phyloP scores from a whole-genome alignment of 2,113 vertebrate species.

The Pimephales promelas region DNA sequence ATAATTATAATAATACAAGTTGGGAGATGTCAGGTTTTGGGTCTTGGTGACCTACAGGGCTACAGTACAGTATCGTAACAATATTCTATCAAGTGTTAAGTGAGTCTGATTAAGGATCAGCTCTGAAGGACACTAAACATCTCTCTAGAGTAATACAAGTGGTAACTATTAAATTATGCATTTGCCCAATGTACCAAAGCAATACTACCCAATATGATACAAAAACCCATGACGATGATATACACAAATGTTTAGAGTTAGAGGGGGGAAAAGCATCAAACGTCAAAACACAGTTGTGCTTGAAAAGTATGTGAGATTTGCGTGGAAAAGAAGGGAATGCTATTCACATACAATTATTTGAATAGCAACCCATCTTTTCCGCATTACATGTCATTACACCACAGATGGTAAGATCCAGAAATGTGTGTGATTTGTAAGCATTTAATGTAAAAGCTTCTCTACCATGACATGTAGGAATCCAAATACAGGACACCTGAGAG shows the following conservation, averaged over 20 bases:
- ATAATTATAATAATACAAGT: background rate
- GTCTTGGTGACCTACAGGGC: constrained; percentile 22
- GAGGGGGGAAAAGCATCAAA: background rate
- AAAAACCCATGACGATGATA: background rate
- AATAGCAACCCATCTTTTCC: background rate
- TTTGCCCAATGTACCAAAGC: constrained; percentile 18
- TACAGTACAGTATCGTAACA: constrained; percentile 22
- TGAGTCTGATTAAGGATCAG: constrained; percentile 36
- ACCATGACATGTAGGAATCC: background rate
- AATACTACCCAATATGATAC: constrained; percentile 21
- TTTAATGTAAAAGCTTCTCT: background rate
- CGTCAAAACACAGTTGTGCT: background rate
- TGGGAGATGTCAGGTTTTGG: constrained; percentile 10
- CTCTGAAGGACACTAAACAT: background rate
- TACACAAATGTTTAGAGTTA: background rate
- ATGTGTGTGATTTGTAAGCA: background rate
- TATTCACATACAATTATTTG: background rate
- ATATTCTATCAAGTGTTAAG: background rate
- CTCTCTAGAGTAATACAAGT: constrained; percentile 5
- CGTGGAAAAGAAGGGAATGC: background rate
- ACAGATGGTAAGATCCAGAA: background rate
- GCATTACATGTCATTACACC: background rate
- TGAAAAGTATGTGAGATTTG: background rate
- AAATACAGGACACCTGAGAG: background rate
- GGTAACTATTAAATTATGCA: constrained; percentile 17